These are phyloP conservation scores for Parotia lawesii DNA, from an alignment of 2,113 vertebrate genomes.

Conservation along the genomic window DNA sequence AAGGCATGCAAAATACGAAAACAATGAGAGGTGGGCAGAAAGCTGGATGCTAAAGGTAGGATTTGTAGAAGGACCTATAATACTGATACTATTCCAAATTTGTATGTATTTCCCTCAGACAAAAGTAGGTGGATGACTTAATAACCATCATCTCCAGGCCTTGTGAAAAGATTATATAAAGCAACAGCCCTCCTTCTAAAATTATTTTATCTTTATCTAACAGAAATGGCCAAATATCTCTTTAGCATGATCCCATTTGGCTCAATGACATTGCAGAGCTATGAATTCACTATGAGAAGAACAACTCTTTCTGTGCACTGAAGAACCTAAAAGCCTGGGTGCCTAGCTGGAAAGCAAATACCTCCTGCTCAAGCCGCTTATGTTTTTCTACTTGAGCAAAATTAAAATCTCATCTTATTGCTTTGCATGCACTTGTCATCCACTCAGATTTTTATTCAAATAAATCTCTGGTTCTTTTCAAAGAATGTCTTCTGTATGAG, in stretches of 20 bases:
- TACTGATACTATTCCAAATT: neutral
- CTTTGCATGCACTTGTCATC: conserved; percentile 30
- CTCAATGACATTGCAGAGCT: neutral
- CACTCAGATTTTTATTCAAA: conserved; percentile 15
- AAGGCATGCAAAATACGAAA: neutral
- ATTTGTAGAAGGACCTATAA: neutral
- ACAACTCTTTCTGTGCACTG: neutral
- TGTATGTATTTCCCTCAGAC: neutral
- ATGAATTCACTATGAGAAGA: conserved; percentile 8
- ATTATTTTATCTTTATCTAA: conserved; percentile 11
- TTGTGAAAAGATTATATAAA: neutral
- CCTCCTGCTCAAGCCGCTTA: neutral
- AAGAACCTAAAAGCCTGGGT: neutral
- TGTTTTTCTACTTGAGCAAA: conserved; percentile 12
- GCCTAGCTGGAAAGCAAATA: conserved; percentile 20
- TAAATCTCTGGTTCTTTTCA: conserved; percentile 21
- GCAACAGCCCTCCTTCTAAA: neutral
- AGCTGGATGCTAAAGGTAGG: neutral
- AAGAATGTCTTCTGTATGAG: neutral
- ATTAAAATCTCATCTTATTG: conserved; percentile 15
- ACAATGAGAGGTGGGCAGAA: neutral
- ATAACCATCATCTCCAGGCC: neutral
- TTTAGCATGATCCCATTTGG: neutral
- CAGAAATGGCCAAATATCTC: neutral
- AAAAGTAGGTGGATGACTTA: neutral